Percentiles rank a stretch among this genome's conserved stretches.
Conservation (phyloP, 2,797 vertebrate species). For the Mormyrus proboscirostris region DNA sequence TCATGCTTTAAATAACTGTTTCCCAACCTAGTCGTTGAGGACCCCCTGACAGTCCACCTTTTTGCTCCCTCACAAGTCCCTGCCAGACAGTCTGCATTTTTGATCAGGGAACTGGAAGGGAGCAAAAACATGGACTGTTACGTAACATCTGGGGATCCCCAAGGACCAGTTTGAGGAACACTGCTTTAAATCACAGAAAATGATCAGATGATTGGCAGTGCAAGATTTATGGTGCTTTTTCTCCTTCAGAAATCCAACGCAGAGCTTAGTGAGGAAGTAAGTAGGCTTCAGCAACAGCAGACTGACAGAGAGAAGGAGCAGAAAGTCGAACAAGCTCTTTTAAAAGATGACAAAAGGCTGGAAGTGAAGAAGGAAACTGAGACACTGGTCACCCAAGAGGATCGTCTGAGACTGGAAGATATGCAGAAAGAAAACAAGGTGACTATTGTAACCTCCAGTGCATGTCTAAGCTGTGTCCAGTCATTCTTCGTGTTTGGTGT, state of each 20-base stretch:
- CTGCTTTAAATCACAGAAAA: background rate
- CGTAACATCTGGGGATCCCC: background rate
- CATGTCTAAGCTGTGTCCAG: background rate
- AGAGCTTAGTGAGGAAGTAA: constrained; percentile 24
- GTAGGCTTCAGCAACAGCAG: constrained; percentile 35
- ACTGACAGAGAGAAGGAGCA: background rate
- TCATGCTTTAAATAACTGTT: background rate
- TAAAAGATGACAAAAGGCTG: background rate
- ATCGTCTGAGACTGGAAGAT: constrained; percentile 2
- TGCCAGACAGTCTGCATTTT: background rate
- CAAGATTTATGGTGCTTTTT: background rate
- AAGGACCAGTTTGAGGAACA: background rate
- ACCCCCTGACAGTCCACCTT: background rate
- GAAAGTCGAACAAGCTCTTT: background rate
- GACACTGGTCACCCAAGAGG: constrained; percentile 18
- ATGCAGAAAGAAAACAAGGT: constrained; percentile 34
- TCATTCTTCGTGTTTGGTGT: background rate
- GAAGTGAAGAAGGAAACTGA: background rate
- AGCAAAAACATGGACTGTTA: background rate
- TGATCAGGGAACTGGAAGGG: background rate
- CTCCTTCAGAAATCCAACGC: constrained; percentile 15
- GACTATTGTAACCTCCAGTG: background rate
- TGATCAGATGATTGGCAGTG: background rate
- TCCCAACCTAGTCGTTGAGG: background rate
- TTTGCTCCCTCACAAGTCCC: background rate